Conservation (phyloP, 2,888 invertebrate species). For the Bibio marci region DNA sequence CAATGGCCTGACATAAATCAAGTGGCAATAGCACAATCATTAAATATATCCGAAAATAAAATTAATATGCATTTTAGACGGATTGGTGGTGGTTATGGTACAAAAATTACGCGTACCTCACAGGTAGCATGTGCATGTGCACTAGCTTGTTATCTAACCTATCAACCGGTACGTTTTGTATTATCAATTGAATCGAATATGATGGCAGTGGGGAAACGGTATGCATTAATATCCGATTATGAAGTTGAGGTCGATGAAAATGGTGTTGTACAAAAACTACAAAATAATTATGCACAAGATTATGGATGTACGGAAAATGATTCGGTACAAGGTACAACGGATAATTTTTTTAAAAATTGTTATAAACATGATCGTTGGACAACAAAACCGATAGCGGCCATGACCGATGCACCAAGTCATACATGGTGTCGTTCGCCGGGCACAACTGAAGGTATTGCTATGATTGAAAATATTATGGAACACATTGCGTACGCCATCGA, state of each 20-base stretch:
- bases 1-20: slow-evolving; percentile 48
- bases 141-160: slow-evolving; percentile 38
- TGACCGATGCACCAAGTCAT: slow-evolving; percentile 48
- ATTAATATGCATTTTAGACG: slow-evolving; percentile 55
- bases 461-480: slow-evolving; percentile 47
- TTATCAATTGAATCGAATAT: slow-evolving; percentile 56
- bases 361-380: slow-evolving; percentile 54
- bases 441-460: slow-evolving; percentile 41
- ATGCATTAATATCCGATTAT: slow-evolving; percentile 41
- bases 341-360: slow-evolving; percentile 33
- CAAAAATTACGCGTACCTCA: slow-evolving; percentile 46
- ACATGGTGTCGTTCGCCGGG: slow-evolving; percentile 49
- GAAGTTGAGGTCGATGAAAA: slow-evolving; percentile 41
- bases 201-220: slow-evolving; percentile 48
- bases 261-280: slow-evolving; percentile 50
- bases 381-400: slow-evolving; percentile 32
- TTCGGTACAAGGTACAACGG: slow-evolving; percentile 20
- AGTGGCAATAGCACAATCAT: slow-evolving; percentile 34
- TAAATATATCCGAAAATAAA: slow-evolving; percentile 41
- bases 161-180: slow-evolving; percentile 51
- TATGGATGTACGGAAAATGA: slow-evolving; percentile 39
- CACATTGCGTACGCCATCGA: slow-evolving; percentile 39
- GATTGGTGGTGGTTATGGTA: slow-evolving; percentile 68
- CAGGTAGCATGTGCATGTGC: slow-evolving; percentile 46
- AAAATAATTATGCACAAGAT: slow-evolving; percentile 36